phyloP scores from a whole-genome alignment of 2,113 vertebrate species.

The Anolis carolinensis region DNA sequence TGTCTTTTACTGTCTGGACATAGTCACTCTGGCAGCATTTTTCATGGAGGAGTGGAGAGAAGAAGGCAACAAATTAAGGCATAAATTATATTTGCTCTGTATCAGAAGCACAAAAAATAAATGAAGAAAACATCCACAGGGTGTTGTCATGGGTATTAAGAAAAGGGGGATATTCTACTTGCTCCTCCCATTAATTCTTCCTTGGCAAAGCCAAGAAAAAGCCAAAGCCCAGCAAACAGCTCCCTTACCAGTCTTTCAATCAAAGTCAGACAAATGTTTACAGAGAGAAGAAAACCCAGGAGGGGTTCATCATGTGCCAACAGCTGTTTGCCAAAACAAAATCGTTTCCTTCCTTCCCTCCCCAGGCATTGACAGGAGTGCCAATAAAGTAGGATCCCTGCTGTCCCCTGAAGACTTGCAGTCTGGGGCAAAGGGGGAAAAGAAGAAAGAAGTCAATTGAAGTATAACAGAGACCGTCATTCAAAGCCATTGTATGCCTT shows the following conservation, averaged over 20 bases:
- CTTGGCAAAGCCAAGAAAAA: not conserved
- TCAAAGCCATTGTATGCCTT: not conserved
- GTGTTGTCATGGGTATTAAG: not conserved
- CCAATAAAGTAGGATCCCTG: not conserved
- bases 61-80: too few species aligned
- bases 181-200: not conserved
- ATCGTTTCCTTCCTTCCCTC: not conserved
- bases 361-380: not conserved
- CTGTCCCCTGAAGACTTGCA: not conserved
- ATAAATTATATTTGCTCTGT: not conserved
- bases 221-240: not conserved
- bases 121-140: not conserved
- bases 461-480: not conserved
- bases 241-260: not conserved
- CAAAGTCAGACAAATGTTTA: not conserved
- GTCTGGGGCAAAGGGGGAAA: not conserved
- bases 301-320: not conserved
- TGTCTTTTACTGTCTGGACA: too few species aligned
- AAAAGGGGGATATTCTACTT: not conserved
- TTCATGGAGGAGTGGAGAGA: too few species aligned
- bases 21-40: too few species aligned
- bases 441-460: not conserved
- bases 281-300: not conserved
- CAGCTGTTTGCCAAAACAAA: not conserved
- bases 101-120: not conserved